phyloP scores from a whole-genome alignment of 2,113 vertebrate species.

The Falco punctatus region DNA sequence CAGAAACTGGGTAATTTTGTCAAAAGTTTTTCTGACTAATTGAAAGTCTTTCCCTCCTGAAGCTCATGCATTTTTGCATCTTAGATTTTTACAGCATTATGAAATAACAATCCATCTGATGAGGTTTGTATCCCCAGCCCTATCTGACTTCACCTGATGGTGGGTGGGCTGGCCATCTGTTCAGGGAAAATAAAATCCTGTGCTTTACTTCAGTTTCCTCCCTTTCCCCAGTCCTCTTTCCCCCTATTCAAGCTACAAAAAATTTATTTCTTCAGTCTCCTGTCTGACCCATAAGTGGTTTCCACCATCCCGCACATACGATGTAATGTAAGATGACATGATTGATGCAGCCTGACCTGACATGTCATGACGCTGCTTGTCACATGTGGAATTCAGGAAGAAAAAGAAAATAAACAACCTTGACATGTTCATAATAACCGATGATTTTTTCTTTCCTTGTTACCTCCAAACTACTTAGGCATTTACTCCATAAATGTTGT shows the following conservation, averaged over 20 bases:
- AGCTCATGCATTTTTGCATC: background rate
- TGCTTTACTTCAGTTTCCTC: background rate
- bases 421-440: background rate
- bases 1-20: background rate
- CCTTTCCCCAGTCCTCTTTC: background rate
- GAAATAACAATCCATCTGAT: constrained; percentile 5
- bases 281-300: background rate
- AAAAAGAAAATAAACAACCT: constrained; percentile 7
- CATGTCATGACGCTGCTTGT: constrained; percentile 46
- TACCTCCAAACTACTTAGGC: background rate
- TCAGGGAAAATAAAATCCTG: background rate
- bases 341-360: constrained; percentile 63
- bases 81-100: background rate
- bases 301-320: background rate
- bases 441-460: background rate
- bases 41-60: background rate
- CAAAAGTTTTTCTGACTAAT: background rate
- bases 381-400: constrained; percentile 20
- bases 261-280: background rate
- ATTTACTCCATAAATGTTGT: background rate
- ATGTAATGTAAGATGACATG: constrained; percentile 1
- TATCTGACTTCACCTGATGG: constrained; percentile 10
- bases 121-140: background rate
- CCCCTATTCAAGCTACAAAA: background rate
- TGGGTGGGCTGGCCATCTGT: constrained; percentile 16